Conservation (phyloP, 1,140 invertebrate species). For the Latrodectus geometricus region DNA sequence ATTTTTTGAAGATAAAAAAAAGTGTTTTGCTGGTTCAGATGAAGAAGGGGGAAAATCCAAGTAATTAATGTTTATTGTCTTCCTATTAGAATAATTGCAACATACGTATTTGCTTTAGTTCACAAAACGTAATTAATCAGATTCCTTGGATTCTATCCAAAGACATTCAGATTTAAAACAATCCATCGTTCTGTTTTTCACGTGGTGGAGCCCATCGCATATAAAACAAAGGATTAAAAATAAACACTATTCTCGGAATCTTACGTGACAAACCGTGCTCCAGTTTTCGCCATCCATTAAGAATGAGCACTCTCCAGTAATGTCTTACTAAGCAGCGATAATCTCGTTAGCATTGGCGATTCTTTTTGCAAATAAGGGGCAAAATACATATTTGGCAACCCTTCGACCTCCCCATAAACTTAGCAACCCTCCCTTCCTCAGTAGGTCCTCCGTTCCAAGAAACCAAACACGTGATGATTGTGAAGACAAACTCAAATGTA, state of each 20-base stretch:
- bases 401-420: neutral
- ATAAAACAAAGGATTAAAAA: neutral
- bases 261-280: neutral
- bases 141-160: too few relatives aligned
- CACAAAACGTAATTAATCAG: too few relatives aligned
- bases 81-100: too few relatives aligned
- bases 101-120: too few relatives aligned
- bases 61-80: too few relatives aligned
- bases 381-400: neutral
- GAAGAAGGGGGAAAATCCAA: too few relatives aligned
- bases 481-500: neutral
- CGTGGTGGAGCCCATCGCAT: too few relatives aligned
- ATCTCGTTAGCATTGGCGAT: neutral
- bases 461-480: neutral
- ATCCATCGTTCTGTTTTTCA: too few relatives aligned
- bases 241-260: neutral
- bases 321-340: neutral
- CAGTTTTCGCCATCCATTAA: neutral
- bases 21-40: too few relatives aligned
- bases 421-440: neutral
- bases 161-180: too few relatives aligned
- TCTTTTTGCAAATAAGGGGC: neutral
- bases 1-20: too few relatives aligned
- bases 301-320: neutral
- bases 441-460: conserved; percentile 10